Evolutionary conservation across 1,140 invertebrate genomes (phyloP), one percentile per base, ranked within the genome.

Genomic region (Euglossa dilemma): DNA sequence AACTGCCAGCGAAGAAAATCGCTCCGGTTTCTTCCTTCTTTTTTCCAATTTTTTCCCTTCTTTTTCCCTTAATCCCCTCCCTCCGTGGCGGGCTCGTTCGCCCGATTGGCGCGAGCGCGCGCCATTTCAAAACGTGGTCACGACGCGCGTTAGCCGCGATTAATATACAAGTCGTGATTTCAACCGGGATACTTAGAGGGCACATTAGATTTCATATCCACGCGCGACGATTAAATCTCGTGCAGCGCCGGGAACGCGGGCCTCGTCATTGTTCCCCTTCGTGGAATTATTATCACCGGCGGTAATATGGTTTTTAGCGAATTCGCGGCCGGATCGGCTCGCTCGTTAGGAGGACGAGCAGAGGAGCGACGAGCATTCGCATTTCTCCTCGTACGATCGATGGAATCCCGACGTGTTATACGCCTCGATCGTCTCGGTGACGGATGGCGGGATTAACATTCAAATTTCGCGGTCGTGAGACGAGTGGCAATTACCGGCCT

Each of bases 371-470:
- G 54, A 59, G 25, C 69, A 43, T 28, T 90, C 86, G 90, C 92
- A 93, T 93, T 93, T 92, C 89, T 93, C 84, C 90, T 92, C 91
- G 91, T 93, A 92, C 71, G 66, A 82, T 66, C 80, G 80, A 75
- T 90, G 89, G 92, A 93, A 93, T 93, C 91, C 84, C 59, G 45
- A n/a, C 52, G 72, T 64, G 66, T 69, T 82, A 77, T 74, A 80
- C 8, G 54, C 66, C 54, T 50, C 43, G 23, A 25, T 28, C 11
- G 52, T 69, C 25, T 67, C 83, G 63, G 81, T 91, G 89, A 92
- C 91, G 91, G 92, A 93, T 91, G 92, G 91, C 91, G 91, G 89
- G 91, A 94, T 94, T 92, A 92, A 92, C 92, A 94, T 94, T 93
- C 93, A 94, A 93, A 93, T 93, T 92, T 92, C 84, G 80, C 71